Evolutionary conservation across 2,888 invertebrate species (phyloP), one percentile per base, ranked within the genome.

Genomic region (Suillia variegata): DNA sequence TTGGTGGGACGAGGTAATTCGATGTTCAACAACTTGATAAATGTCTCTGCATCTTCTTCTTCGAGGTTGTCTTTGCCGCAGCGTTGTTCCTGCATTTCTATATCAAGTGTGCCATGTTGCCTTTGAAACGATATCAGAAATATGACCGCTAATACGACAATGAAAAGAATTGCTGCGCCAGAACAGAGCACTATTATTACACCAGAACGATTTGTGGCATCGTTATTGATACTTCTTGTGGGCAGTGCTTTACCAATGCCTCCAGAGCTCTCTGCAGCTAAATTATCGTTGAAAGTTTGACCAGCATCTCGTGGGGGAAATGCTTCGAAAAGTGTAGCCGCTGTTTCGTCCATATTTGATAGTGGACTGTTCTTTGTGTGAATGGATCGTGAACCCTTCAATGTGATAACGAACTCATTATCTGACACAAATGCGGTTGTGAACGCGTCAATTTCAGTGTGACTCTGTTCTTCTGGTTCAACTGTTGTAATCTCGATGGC

Each of bases 31-130:
- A 78, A 58, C 50, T 74, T 77, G 45, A 76, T 68, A 56, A 67
- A 61, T 3, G 68, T 69, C 48, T 77, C 75, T 2, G 69, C 76
- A 62, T 79, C 78, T 38, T 80, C 80, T 54, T 78, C 75, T 10
- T 80, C 74, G 2, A 73, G 59, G 49, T 73, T 63, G 48, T 79
- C 80, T 64, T 80, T 80, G 31, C 78, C 80, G 56, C 75, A 66
- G 0, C 69, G 75, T 49, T 78, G 77, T 51, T 80, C 80, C 58
- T 80, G 80, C 76, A 80, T 76, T 66, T 80, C 80, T 42, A 80
- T 80, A 55, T 80, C 78, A 21, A 80, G 62, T 2, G 79, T 78
- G 20, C 79, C 79, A 26, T 71, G 73, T 48, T 79, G 80, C 2
- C 75, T 69, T 62, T 80, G 80, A 56, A 77, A 79, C 0, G 78